A percentile compares a stretch with the other conserved stretches of the same genome.
Evolutionary conservation across 2,797 vertebrate species (phyloP).

Genomic region (Loriculus beryllinus): DNA sequence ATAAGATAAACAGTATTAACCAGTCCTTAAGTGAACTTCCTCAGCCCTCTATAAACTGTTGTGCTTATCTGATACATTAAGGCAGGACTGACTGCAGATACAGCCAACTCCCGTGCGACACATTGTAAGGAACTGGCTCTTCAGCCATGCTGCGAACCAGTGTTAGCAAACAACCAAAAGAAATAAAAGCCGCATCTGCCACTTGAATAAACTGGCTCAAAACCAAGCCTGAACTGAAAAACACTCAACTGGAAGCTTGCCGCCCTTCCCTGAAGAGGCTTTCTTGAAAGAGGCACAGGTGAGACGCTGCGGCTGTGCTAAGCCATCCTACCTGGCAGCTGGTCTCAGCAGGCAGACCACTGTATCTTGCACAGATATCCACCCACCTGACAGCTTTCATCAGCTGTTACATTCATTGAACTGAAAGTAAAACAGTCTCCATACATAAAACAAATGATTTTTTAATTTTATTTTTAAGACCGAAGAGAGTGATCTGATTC

Average conservation of each 20-base stretch:
- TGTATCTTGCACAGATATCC: neutral
- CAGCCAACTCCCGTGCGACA: fast-evolving
- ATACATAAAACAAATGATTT: neutral
- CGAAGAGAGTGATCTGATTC: neutral
- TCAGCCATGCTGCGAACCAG: neutral
- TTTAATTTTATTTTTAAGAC: neutral
- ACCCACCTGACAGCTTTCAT: neutral
- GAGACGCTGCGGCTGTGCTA: fast-evolving
- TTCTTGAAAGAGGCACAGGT: neutral
- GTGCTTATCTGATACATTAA: neutral
- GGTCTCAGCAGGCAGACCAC: neutral
- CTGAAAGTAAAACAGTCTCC: neutral
- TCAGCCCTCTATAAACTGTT: conserved; percentile 40
- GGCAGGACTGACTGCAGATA: neutral
- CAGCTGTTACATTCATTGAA: neutral
- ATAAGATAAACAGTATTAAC: conserved; percentile 43
- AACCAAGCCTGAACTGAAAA: neutral
- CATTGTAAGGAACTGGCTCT: neutral
- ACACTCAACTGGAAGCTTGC: neutral
- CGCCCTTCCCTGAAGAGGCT: neutral
- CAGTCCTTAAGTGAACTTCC: conserved; percentile 23
- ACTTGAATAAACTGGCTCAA: neutral
- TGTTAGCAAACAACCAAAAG: neutral
- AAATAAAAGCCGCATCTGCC: neutral
- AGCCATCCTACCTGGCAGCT: neutral